A percentile compares a stretch with the other conserved stretches of the same genome.
Evolutionary conservation across 2,113 vertebrate genomes (phyloP).

Genomic region (Phalacrocorax pelagicus): DNA sequence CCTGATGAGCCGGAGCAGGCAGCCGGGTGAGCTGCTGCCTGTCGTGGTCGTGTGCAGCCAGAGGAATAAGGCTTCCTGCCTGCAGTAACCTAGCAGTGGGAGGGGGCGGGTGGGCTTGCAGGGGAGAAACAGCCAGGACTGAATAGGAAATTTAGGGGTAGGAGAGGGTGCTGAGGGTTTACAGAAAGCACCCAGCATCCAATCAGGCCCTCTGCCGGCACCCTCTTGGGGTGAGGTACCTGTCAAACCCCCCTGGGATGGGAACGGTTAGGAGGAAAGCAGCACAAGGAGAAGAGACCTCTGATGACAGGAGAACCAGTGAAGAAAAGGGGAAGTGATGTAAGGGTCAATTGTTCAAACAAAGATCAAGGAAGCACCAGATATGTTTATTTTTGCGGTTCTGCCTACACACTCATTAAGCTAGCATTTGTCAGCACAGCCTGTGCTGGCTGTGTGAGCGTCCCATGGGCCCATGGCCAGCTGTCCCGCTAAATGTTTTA

Average conservation of each 20-base stretch:
- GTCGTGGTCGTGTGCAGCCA: rapidly evolving
- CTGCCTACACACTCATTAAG: background rate
- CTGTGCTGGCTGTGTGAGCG: rapidly evolving
- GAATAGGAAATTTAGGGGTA: background rate
- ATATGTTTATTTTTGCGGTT: background rate
- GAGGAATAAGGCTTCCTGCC: background rate
- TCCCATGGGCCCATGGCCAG: background rate
- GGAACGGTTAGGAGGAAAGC: background rate
- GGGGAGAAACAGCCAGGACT: background rate
- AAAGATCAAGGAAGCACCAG: background rate
- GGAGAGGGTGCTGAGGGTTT: background rate
- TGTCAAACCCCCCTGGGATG: background rate
- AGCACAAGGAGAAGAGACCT: background rate
- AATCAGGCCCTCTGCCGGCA: background rate
- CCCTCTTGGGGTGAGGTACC: background rate
- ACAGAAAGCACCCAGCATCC: background rate
- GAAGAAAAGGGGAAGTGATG: background rate
- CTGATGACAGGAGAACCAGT: background rate
- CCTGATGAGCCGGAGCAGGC: background rate
- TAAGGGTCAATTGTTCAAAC: background rate
- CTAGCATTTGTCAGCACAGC: background rate
- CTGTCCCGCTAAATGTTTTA: background rate
- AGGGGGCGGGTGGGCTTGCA: background rate
- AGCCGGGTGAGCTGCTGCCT: background rate
- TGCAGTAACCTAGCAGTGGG: background rate